Evolutionary conservation across 2,888 invertebrate genomes (phyloP), one percentile per base, ranked within the genome.

Genomic region (Watsonalla binaria): DNA sequence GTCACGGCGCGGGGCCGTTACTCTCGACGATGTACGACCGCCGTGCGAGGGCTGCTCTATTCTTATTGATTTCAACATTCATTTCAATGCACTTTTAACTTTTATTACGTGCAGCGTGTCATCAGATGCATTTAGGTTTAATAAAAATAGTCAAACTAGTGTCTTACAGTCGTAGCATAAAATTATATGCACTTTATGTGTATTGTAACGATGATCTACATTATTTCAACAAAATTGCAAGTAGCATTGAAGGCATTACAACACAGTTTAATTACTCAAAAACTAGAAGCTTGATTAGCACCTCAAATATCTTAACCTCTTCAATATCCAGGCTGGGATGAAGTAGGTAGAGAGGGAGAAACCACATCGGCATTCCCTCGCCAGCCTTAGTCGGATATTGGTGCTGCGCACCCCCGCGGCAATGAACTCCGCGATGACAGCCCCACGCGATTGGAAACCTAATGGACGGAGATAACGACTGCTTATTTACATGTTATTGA

Each of bases 1-100:
- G 60, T 57, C 66, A 65, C 64, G 72, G 45, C 9, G 54, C 50
- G 46, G 35, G 56, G 56, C 65, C 53, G 59, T 56, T 57, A 7
- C 51, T 47, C 48, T 39, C 57, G 42, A 42, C 11, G 8, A 37
- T 37, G 8, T 37, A 37, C 37, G 37, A 37, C 7, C 37, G 42
- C 11, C 37, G 47, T 47, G 35, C 51, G 45, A 47, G 34, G 37
- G 48, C 53, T 45, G 47, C 46, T 55, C 55, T 52, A 46, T 46
- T 24, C 49, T 7, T 37, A 37, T 37, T 37, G 7, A 37, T 47
- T 51, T 45, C 51, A 45, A 45, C 13, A 37, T 47, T 47, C 47
- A 51, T 48, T 51, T 51, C 24, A 8, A 37, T 37, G 37, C 37
- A 15, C 5, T 6, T n/a, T 6, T 5, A 8, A 35, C 37, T 8